A percentile compares a stretch with the other conserved stretches of the same genome.
These are phyloP conservation scores for Champsocephalus esox DNA, from an alignment of 2,797 vertebrate species.

Conservation along the genomic window DNA sequence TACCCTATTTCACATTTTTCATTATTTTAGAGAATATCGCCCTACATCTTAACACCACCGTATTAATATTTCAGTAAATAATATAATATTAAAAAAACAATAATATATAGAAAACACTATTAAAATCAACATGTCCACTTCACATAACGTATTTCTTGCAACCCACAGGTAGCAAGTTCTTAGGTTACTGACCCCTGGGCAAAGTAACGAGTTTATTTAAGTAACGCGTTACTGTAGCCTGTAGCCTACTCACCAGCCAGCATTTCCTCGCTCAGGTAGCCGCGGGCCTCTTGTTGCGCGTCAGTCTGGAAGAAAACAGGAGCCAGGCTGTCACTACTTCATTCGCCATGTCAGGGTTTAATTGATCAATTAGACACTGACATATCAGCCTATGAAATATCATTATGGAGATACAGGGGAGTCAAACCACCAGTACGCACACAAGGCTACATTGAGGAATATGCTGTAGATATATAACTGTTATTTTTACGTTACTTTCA, in stretches of 20 bases:
- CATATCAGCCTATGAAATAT: background rate
- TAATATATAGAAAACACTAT: too few species aligned
- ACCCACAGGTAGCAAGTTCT: background rate
- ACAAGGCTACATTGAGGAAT: background rate
- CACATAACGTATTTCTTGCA: too few species aligned
- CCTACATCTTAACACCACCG: too few species aligned
- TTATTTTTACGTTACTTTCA: background rate
- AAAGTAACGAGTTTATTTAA: background rate
- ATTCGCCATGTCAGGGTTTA: too few species aligned
- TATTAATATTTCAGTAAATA: too few species aligned
- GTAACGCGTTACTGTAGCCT: constrained; percentile 13
- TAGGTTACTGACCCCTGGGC: background rate
- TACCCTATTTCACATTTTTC: too few species aligned
- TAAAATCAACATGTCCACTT: too few species aligned
- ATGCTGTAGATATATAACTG: too few species aligned
- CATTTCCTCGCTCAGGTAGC: constrained; percentile 99
- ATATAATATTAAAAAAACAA: too few species aligned
- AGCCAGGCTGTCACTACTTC: constrained; percentile 6
- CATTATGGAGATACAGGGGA: accelerated
- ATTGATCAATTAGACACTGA: too few species aligned
- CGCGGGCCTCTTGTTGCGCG: constrained; percentile 96
- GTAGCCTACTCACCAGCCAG: constrained; percentile 89
- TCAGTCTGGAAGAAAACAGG: constrained; percentile 88
- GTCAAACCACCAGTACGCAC: background rate
- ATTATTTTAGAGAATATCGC: too few species aligned